phyloP scores from a whole-genome alignment of 2,797 vertebrate species.

The Botia almorhae region DNA sequence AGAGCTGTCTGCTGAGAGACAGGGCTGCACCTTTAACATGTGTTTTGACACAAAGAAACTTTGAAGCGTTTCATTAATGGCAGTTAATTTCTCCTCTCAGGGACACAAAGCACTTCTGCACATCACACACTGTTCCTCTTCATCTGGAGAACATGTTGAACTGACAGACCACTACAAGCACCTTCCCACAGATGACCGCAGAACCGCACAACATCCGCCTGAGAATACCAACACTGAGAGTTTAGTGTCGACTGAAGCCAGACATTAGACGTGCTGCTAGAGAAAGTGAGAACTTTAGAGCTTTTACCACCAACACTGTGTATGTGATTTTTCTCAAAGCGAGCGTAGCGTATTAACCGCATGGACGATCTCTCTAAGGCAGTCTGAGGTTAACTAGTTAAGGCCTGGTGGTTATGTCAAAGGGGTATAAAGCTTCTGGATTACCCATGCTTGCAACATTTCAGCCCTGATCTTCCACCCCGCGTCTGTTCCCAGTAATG shows the following conservation, averaged over 20 bases:
- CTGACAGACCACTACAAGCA: not conserved
- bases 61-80: constrained; percentile 9
- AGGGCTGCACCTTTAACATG: not conserved
- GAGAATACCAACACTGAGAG: not conserved
- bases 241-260: not conserved
- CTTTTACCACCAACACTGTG: too few relatives aligned
- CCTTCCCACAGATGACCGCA: not conserved
- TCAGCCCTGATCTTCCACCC: too few relatives aligned
- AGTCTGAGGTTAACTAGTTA: too few relatives aligned
- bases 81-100: not conserved
- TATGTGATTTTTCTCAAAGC: too few relatives aligned
- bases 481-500: too few relatives aligned
- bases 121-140: not conserved
- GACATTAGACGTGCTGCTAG: not conserved
- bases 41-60: not conserved
- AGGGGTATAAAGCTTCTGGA: too few relatives aligned
- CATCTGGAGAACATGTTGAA: constrained; percentile 16
- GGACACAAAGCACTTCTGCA: not conserved
- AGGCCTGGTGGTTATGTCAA: too few relatives aligned
- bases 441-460: too few relatives aligned
- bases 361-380: not conserved
- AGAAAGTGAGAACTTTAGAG: too few relatives aligned
- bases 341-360: too few relatives aligned
- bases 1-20: not conserved
- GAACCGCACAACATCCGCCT: not conserved